These are phyloP conservation scores for Neolamprologus kungweensis DNA, from an alignment of 2,113 vertebrate genomes.

Conservation along the genomic window DNA sequence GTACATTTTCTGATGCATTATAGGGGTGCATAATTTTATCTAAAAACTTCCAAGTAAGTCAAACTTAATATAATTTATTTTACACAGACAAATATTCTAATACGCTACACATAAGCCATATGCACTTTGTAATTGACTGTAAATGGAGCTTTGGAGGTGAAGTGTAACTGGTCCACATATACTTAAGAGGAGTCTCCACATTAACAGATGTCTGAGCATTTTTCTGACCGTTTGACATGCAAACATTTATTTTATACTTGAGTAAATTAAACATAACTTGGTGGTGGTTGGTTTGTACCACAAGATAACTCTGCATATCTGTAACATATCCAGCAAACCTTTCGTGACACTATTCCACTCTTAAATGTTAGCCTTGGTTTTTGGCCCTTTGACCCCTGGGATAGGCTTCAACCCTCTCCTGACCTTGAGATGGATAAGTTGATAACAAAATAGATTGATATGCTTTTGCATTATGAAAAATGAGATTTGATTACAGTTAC, in stretches of 20 bases:
- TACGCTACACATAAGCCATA: not conserved
- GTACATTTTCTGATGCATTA: not conserved
- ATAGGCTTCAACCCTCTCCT: not conserved
- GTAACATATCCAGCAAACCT: not conserved
- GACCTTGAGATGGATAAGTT: not conserved
- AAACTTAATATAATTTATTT: not conserved
- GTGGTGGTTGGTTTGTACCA: not conserved
- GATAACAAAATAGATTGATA: not conserved
- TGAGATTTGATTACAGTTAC: fast-evolving
- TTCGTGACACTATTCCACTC: not conserved
- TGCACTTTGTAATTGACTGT: not conserved
- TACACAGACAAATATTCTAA: not conserved
- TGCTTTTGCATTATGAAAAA: not conserved
- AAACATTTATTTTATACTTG: not conserved
- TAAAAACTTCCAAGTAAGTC: not conserved
- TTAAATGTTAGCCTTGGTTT: not conserved
- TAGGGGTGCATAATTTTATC: not conserved
- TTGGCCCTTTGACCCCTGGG: not conserved
- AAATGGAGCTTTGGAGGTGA: not conserved
- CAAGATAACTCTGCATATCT: not conserved
- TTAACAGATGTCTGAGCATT: not conserved
- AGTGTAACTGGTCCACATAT: not conserved
- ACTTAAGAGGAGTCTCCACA: not conserved
- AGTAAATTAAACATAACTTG: not conserved
- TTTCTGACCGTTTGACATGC: not conserved